Evolutionary conservation across 2,888 invertebrate genomes (phyloP).

Genomic region (Plusia festucae): DNA sequence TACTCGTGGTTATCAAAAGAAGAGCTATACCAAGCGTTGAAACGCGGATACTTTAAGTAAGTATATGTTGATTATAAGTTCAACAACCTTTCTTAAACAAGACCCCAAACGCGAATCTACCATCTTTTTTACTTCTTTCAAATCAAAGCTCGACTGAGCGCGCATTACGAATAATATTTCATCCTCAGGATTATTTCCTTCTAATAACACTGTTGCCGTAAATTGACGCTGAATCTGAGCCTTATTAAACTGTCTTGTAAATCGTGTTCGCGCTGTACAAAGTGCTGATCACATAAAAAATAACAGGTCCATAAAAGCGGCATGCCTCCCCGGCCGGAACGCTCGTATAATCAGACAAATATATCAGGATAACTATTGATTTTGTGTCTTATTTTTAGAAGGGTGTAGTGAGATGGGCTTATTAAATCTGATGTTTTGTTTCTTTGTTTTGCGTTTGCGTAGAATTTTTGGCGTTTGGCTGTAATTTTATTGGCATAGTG

Average conservation of each 20-base stretch:
- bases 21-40: too few species aligned
- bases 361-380: conserved; percentile 60
- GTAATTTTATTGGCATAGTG: too few species aligned
- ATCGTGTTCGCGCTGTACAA: conserved; percentile 65
- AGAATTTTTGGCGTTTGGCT: not conserved
- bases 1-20: not conserved
- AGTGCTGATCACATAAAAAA: conserved; percentile 82
- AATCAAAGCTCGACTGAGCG: conserved; percentile 25
- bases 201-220: conserved; percentile 51
- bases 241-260: conserved; percentile 70
- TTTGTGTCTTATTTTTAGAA: conserved; percentile 53
- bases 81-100: not conserved
- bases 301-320: conserved; percentile 77
- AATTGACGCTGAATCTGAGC: conserved; percentile 62
- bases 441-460: not conserved
- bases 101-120: not conserved
- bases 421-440: conserved; percentile 25
- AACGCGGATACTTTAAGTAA: not conserved
- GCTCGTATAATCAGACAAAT: conserved; percentile 63
- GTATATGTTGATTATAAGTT: not conserved
- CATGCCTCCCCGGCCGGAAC: conserved; percentile 58
- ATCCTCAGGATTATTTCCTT: conserved; percentile 45
- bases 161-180: conserved; percentile 55
- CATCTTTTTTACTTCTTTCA: conserved; percentile 13
- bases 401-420: conserved; percentile 41